These are phyloP conservation scores for Cephus pygmeus DNA, from an alignment of 2,888 invertebrate genomes.

Conservation along the genomic window DNA sequence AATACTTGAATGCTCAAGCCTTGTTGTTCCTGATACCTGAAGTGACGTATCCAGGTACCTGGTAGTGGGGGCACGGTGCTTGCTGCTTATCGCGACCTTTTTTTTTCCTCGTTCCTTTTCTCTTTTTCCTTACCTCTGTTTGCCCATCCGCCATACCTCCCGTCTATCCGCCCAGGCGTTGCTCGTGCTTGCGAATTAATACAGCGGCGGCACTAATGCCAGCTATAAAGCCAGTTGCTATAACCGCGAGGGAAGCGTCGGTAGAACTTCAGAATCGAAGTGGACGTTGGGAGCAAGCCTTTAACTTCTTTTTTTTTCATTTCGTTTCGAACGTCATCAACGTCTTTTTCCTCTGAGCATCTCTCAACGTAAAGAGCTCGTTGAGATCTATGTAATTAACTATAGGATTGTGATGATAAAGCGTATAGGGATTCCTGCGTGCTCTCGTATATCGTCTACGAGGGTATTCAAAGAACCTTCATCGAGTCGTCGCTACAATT, in stretches of 20 bases:
- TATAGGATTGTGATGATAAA: background rate
- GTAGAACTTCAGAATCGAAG: background rate
- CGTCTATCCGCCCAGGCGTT: constrained; percentile 23
- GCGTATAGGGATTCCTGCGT: no score
- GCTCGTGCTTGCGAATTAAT: constrained; percentile 25
- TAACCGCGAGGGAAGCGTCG: background rate
- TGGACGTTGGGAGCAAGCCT: background rate
- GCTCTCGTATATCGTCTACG: background rate
- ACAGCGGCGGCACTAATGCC: constrained; percentile 16
- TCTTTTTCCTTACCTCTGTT: background rate
- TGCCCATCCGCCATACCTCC: constrained; percentile 27
- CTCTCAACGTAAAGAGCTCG: no score
- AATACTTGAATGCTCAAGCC: constrained; percentile 38
- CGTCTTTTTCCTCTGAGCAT: background rate
- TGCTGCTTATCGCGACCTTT: constrained; percentile 54
- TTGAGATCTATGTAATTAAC: background rate
- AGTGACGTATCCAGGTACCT: constrained; percentile 42
- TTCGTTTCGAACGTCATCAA: background rate
- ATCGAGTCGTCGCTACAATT: background rate
- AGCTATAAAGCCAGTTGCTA: background rate
- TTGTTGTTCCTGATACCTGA: constrained; percentile 46
- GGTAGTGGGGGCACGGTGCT: constrained; percentile 20
- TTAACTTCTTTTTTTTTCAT: background rate
- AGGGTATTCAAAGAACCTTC: background rate
- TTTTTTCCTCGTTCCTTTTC: constrained; percentile 25